A percentile compares a stretch with the other conserved stretches of the same genome.
These are phyloP conservation scores for Cosmia pyralina DNA, from an alignment of 2,888 invertebrate genomes.

Conservation along the genomic window DNA sequence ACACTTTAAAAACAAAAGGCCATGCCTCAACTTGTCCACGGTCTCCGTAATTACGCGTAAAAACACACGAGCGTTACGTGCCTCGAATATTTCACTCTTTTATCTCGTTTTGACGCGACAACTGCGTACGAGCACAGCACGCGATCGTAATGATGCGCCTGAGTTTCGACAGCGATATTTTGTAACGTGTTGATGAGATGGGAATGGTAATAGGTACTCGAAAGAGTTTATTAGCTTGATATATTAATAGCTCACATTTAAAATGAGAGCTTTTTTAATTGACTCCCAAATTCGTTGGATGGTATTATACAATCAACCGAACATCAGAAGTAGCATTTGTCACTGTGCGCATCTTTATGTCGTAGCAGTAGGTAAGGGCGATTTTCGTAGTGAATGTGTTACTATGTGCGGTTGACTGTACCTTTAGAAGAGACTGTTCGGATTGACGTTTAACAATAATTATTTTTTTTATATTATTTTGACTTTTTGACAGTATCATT, in stretches of 20 bases:
- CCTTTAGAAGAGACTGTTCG: neutral
- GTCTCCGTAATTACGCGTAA: constrained; percentile 60
- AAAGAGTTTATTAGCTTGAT: constrained; percentile 13
- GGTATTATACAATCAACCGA: neutral
- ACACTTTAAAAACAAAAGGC: constrained; percentile 43
- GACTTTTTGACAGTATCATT: neutral
- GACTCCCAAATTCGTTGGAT: neutral
- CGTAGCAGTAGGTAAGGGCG: neutral
- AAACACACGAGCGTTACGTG: constrained; percentile 63
- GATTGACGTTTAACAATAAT: neutral
- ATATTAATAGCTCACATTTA: constrained; percentile 15
- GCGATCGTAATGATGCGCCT: constrained; percentile 51
- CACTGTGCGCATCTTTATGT: too few species aligned
- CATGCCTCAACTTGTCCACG: constrained; percentile 38
- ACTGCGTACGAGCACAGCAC: constrained; percentile 59
- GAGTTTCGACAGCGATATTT: constrained; percentile 42
- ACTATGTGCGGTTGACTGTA: neutral
- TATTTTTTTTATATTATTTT: neutral
- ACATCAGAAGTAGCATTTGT: neutral
- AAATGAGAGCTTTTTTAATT: constrained; percentile 8
- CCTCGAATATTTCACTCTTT: constrained; percentile 56
- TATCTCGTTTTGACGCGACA: constrained; percentile 54
- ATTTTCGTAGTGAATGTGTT: neutral
- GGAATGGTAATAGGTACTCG: constrained; percentile 7
- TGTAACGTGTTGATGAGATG: constrained; percentile 31